Base-by-base conservation (phyloP, 2,113 vertebrate species). In the Paramisgurnus dabryanus region DNA sequence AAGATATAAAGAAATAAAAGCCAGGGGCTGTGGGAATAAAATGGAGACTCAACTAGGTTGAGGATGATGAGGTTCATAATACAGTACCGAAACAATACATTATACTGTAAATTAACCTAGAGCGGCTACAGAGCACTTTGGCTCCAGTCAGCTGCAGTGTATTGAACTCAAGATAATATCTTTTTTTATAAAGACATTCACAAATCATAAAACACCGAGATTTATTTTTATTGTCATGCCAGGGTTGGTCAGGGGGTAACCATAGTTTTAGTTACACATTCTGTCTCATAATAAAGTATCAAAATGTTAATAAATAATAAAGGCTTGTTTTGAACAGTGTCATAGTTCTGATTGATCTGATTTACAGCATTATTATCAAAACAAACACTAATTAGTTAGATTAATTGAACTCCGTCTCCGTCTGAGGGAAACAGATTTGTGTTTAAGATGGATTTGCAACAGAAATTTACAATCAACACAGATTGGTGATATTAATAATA, bases 331-430 rank as follows among this genome's bases (percentile, higher is more conserved):
- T 47, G 18, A 76, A 64, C 9, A 60, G 55, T 45, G n/a, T 61
- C 43, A 45, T 64, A 43, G 22, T 49, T 49, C 41, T 60, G 18
- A 74, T 22, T 22, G 22, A 22, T 22, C 22, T 22, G 22, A 22
- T 22, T 22, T 22, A 22, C 22, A 22, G 22, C 22, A 22, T 22
- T 74, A 27, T 60, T n/a, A 47, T n/a, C 57, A 47, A 74, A 74
- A 47, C 58, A 47, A 74, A 74, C 72, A 63, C 41, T 60, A 63
- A 74, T 74, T 74, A 63, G 72, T 45, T 61, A 1, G 40, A 74
- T 74, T 45, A 61, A 61, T 61, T 74, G 40, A 3, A 40, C 50
- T 13, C 15, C 8, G 41, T 60, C 47, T n/a, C 3, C 4, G 34
- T 18, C 57, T 34, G 3, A n/a, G 40, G 0, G 50, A 39, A 17